Conservation (phyloP, 2,797 vertebrate genomes). For the Periophthalmus magnuspinnatus region DNA sequence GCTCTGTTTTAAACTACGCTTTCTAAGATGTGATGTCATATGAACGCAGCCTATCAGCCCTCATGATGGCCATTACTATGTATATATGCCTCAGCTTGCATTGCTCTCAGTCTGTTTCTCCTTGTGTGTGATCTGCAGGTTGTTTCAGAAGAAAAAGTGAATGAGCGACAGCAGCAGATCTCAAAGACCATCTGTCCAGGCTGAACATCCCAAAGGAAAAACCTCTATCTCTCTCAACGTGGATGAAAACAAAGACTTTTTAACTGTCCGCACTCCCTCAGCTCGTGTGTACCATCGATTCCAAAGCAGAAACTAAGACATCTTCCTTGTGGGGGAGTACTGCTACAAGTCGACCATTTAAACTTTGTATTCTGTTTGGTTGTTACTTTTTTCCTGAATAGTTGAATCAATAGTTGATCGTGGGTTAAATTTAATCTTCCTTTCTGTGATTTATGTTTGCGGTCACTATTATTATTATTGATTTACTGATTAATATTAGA, state of each 20-base stretch:
- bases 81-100: background rate
- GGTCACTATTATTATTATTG: slow-evolving; percentile 44
- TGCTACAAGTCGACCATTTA: slow-evolving; percentile 42
- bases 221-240: slow-evolving; percentile 9
- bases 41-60: too few species aligned
- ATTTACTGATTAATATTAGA: slow-evolving; percentile 28
- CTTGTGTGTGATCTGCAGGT: slow-evolving; percentile 56
- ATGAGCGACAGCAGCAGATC: slow-evolving; percentile 30
- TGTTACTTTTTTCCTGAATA: slow-evolving; percentile 45
- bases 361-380: slow-evolving; percentile 54
- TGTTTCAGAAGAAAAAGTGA: slow-evolving; percentile 77
- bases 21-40: too few species aligned
- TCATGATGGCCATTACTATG: too few species aligned
- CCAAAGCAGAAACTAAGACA: slow-evolving; percentile 58
- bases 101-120: slow-evolving; percentile 63
- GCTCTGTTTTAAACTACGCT: too few species aligned
- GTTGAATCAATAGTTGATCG: slow-evolving; percentile 24
- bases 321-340: slow-evolving; percentile 63
- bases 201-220: slow-evolving; percentile 46
- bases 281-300: slow-evolving; percentile 56
- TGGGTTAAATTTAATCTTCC: slow-evolving; percentile 53
- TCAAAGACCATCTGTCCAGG: slow-evolving; percentile 40
- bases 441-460: slow-evolving; percentile 60
- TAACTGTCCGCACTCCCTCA: slow-evolving; percentile 32
- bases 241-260: slow-evolving; percentile 52